These are phyloP conservation scores for Paratrypauchen microcephalus DNA, from an alignment of 2,797 vertebrate species.

Conservation along the genomic window DNA sequence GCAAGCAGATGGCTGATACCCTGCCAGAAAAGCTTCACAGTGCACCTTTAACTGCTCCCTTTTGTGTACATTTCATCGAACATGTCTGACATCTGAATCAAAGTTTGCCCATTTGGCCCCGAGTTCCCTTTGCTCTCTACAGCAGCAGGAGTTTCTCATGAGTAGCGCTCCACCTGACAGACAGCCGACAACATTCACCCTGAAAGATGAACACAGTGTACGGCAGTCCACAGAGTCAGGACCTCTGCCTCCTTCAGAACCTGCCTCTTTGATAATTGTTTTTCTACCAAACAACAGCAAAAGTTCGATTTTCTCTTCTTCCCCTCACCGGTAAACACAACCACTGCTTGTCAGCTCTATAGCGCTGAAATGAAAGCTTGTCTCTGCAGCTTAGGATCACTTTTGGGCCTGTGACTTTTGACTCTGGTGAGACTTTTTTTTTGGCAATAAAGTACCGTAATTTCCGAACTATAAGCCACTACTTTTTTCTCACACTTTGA, in stretches of 20 bases:
- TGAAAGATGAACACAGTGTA: conserved; percentile 3
- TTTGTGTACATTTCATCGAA: background rate
- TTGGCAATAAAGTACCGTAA: too few species aligned
- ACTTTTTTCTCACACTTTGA: too few species aligned
- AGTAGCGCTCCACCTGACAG: conserved; percentile 2
- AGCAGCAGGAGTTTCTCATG: background rate
- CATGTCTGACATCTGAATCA: background rate
- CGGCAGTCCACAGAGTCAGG: conserved; percentile 16
- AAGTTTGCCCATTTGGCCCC: background rate
- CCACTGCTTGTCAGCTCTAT: background rate
- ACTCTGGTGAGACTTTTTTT: background rate
- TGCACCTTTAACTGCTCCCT: background rate
- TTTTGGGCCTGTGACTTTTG: background rate
- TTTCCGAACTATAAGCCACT: too few species aligned
- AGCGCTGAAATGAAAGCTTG: background rate
- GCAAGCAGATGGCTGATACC: too few species aligned
- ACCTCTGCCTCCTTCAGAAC: conserved; percentile 8
- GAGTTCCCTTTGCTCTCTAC: background rate
- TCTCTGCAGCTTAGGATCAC: background rate
- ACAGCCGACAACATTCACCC: conserved; percentile 8
- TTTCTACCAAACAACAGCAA: conserved; percentile 24
- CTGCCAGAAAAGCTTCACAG: background rate
- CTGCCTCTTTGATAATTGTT: conserved; percentile 25
- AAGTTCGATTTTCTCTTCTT: conserved; percentile 17
- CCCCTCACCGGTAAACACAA: conserved; percentile 21